Evolutionary conservation across 2,797 vertebrate species (phyloP), one percentile per base, ranked within the genome.

Genomic region (Ctenopoma multispine): DNA sequence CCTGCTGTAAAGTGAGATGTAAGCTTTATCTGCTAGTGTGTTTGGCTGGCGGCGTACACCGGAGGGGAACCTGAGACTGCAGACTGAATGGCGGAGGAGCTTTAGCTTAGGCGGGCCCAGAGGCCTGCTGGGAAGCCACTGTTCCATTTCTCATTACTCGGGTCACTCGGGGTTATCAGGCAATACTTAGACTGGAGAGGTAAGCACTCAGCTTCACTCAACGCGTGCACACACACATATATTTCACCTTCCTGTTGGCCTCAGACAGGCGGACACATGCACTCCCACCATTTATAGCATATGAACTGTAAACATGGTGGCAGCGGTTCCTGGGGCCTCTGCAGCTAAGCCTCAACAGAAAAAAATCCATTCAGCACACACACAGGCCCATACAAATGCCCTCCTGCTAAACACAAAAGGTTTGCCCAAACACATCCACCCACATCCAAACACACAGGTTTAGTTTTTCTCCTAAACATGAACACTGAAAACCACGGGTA

Each of bases 91-190:
- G 63, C 14, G 31, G 76, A 70, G 70, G 57, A 72, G 76, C 44
- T 65, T 68, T 40, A 9, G 75, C 77, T 72, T 57, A 67, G 81
- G 80, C 69, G 13, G 70, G 66, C 80, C 70, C 74, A 69, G 58
- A 68, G 84, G 87, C 80, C 86, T 83, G 71, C 67, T 79, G 82
- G 81, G 84, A 89, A 90, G 80, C 69, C 81, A 75, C 77, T 65
- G 77, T 81, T 90, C 86, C 83, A 85, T 83, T 87, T 89, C 87
- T 91, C 86, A 88, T 92, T 89, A 90, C 79, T 58, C 34, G 55
- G 90, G 88, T 90, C 89, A 89, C 78, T 68, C 17, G 20, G 79
- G 89, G 87, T 91, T 90, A 92, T 92, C 90, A 84, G 86, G 75
- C 62, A 72, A 63, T 68, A 82, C 86, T 91, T 77, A 75, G 70